These are phyloP conservation scores for Rhimphoctona megacephalus DNA, from an alignment of 2,888 invertebrate species.

Conservation along the genomic window DNA sequence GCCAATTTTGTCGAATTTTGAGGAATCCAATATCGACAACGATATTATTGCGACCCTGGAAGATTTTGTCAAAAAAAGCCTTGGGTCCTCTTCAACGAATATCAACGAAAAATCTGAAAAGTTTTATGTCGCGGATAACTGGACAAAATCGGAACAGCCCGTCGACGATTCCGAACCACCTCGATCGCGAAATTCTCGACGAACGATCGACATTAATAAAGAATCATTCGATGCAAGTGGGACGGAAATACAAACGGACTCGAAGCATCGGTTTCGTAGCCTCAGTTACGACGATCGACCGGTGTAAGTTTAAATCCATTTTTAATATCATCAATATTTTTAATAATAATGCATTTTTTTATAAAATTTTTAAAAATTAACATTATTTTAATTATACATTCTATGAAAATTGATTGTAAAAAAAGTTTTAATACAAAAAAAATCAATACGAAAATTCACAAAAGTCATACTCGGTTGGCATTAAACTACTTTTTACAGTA, in stretches of 20 bases:
- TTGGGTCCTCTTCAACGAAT: neutral
- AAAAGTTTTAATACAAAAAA: neutral
- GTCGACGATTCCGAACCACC: slow-evolving; percentile 47
- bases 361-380: too few species aligned
- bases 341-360: too few species aligned
- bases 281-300: slow-evolving; percentile 52
- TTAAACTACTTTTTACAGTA: neutral
- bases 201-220: neutral
- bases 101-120: neutral
- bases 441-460: neutral
- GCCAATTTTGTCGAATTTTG: neutral
- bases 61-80: neutral
- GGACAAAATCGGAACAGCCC: slow-evolving; percentile 16
- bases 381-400: neutral
- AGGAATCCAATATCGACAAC: neutral
- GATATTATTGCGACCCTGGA: neutral
- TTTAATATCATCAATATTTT: neutral
- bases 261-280: slow-evolving; percentile 54
- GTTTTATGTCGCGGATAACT: neutral
- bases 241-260: slow-evolving; percentile 29
- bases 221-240: neutral
- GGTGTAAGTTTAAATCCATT: slow-evolving; percentile 25
- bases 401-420: neutral
- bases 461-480: neutral
- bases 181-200: slow-evolving; percentile 3